Conservation (phyloP, 2,113 vertebrate genomes). For the Serinus canaria region DNA sequence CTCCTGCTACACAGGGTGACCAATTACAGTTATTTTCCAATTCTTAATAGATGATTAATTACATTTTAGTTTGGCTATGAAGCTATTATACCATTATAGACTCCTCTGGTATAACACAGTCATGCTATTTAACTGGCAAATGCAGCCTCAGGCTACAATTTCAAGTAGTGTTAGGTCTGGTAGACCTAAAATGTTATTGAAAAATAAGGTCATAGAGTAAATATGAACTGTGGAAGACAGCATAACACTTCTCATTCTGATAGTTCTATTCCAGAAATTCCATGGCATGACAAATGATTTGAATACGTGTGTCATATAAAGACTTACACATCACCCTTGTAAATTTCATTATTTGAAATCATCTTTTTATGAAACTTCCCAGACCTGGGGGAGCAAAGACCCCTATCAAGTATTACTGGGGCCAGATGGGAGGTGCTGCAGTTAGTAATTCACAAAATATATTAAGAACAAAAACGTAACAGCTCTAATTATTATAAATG, state of each 20-base stretch:
- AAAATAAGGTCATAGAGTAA: neutral
- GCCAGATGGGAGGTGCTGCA: conserved; percentile 18
- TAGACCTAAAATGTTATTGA: neutral
- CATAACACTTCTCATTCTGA: neutral
- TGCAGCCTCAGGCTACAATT: neutral
- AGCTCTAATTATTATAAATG: conserved; percentile 54
- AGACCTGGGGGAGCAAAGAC: neutral
- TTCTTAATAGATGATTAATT: conserved; percentile 30
- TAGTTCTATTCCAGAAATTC: neutral
- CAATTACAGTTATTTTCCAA: neutral
- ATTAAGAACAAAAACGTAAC: conserved; percentile 4
- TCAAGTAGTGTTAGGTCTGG: neutral
- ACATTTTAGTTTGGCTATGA: neutral
- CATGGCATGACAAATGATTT: neutral
- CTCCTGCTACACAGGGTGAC: neutral
- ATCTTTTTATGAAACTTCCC: conserved; percentile 14
- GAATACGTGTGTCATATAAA: neutral
- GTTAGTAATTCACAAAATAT: conserved; percentile 48
- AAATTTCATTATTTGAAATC: neutral
- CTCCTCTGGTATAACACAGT: neutral
- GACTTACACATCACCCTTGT: neutral
- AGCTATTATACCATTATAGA: neutral
- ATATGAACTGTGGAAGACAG: neutral
- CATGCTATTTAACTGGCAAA: conserved; percentile 3
- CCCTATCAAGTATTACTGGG: neutral